These are phyloP conservation scores for Urechis unicinctus DNA, from an alignment of 2,888 invertebrate genomes.

Conservation along the genomic window DNA sequence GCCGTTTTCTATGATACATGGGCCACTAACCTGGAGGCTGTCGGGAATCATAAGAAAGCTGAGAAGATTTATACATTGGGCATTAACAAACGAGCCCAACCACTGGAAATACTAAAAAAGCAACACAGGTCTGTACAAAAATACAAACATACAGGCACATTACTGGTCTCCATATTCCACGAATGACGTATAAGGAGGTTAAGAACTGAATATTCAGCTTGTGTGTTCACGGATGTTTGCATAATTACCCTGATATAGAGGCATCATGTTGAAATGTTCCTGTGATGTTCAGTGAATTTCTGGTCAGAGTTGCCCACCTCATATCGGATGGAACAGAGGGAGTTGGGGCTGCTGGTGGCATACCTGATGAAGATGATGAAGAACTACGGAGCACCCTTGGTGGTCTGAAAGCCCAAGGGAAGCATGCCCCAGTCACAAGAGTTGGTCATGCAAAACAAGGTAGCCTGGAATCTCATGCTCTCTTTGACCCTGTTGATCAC, in stretches of 20 bases:
- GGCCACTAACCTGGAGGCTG: constrained; percentile 79
- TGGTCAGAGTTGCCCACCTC: constrained; percentile 63
- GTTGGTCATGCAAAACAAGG: background rate
- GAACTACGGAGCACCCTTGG: constrained; percentile 68
- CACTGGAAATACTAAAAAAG: constrained; percentile 47
- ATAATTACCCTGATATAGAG: too few species aligned
- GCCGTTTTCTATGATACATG: constrained; percentile 82
- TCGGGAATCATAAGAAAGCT: constrained; percentile 74
- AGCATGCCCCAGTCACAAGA: constrained; percentile 50
- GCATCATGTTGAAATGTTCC: too few species aligned
- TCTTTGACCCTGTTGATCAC: too few species aligned
- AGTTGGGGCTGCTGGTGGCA: background rate
- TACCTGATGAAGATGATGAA: background rate
- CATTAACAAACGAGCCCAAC: constrained; percentile 70
- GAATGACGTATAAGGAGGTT: background rate
- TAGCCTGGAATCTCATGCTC: too few species aligned
- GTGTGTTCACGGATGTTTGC: too few species aligned
- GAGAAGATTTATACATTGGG: constrained; percentile 76
- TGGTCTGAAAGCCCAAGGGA: constrained; percentile 64
- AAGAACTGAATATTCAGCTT: too few species aligned
- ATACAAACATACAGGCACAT: too few species aligned
- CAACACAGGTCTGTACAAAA: constrained; percentile 41
- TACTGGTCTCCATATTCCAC: too few species aligned
- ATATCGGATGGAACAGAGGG: background rate
- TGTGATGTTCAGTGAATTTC: constrained; percentile 62